Evolutionary conservation across 1,140 invertebrate genomes (phyloP), one percentile per base, ranked within the genome.

Genomic region (Neodiprion fabricii): DNA sequence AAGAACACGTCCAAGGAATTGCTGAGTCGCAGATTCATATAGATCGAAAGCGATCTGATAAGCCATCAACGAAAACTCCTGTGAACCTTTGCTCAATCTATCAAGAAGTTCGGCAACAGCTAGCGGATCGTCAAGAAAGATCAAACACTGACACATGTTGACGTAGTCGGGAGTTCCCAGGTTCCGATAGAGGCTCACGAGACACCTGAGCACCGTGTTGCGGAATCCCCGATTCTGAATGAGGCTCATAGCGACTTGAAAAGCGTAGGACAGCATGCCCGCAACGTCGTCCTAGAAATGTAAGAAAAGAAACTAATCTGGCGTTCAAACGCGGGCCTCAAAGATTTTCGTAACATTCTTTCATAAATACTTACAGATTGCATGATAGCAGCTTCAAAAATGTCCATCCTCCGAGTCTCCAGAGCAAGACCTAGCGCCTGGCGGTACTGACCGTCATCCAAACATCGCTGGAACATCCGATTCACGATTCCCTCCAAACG

Each of bases 11-110:
- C 93, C 94, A 17, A 99, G 89, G 84, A 99, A 99, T 84, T 99
- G 97, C 89, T 99, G 99, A 0, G 98, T 99, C 0, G 98, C 98
- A 75, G 97, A 99, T 88, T 99, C 98, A 84, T 99, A 99, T 76
- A 99, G 90, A 91, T 99, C 98, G 90, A 99, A 99, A 0, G 95
- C 97, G 81, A 99, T 99, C 90, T 99, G 98, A 89, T 98, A 99
- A 0, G 97, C 98, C 97, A 99, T 99, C 7, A 99, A 74, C 76
- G 87, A 83, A 78, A 85, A 89, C 48, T 94, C 94, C 78, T 96
- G 93, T 17, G 93, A 91, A 4, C 92, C 93, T 86, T 94, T 92
- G 67, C 95, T 95, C 0, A 99, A 89, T 88, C 95, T 96, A 79
- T 98, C 96, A 1, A 99, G 87, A 77, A 99, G 94, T 85, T 96